Conservation (phyloP, 2,888 invertebrate genomes). For the Saturnia pavonia region DNA sequence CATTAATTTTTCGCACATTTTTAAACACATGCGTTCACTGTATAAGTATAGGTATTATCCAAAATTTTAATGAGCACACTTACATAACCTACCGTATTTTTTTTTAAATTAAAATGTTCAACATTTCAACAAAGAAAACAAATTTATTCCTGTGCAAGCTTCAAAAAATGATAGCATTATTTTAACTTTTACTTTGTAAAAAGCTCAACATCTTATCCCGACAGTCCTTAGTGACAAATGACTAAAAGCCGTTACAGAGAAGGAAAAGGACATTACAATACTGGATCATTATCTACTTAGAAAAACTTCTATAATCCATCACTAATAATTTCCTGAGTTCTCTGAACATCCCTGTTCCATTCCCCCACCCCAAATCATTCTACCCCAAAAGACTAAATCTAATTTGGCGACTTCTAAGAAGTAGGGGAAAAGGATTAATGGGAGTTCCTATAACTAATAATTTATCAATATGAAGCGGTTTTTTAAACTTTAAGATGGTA, state of each 20-base stretch:
- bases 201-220: conserved; percentile 7
- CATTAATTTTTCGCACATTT: too few relatives aligned
- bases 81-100: background rate
- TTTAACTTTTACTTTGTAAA: background rate
- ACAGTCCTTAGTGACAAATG: conserved; percentile 52
- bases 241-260: conserved; percentile 54
- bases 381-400: background rate
- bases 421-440: too few relatives aligned
- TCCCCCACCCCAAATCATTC: background rate
- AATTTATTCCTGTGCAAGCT: background rate
- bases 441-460: too few relatives aligned
- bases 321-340: conserved; percentile 66
- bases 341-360: conserved; percentile 42
- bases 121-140: background rate
- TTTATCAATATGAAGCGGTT: too few relatives aligned
- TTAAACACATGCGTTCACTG: too few relatives aligned
- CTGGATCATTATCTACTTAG: conserved; percentile 58
- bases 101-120: background rate
- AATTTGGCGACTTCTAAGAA: background rate
- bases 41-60: too few relatives aligned
- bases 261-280: conserved; percentile 69
- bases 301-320: conserved; percentile 71
- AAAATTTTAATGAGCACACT: too few relatives aligned
- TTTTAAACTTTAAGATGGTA: too few relatives aligned
- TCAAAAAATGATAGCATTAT: background rate